Evolutionary conservation across 2,113 vertebrate species (phyloP).

Genomic region (Nibea albiflora): DNA sequence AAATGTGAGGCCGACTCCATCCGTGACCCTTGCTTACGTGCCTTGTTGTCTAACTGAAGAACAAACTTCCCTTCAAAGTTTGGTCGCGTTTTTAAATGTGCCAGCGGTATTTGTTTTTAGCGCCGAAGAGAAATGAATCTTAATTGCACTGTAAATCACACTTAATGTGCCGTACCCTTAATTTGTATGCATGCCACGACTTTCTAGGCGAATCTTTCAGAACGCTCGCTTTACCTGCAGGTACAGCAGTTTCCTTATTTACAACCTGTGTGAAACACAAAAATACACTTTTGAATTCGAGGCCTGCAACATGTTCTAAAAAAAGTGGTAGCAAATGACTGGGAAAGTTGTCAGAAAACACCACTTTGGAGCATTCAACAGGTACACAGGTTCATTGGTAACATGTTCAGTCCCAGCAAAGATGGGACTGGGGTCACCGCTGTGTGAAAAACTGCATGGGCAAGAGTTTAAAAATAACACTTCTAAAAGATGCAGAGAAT

Average conservation of each 20-base stretch:
- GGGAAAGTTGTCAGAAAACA: too few relatives aligned
- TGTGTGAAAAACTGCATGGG: too few relatives aligned
- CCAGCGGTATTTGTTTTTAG: neutral
- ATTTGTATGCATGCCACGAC: neutral
- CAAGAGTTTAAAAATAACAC: too few relatives aligned
- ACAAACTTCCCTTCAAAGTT: neutral
- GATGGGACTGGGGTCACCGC: too few relatives aligned
- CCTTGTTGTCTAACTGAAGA: neutral
- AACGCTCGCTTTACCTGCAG: neutral
- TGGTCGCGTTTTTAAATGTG: neutral
- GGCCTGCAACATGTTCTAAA: too few relatives aligned
- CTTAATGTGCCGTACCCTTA: neutral
- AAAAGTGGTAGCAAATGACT: too few relatives aligned
- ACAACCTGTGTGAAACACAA: too few relatives aligned
- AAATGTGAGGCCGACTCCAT: constrained; percentile 27
- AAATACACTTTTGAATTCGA: too few relatives aligned
- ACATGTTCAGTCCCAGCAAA: too few relatives aligned
- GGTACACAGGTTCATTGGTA: too few relatives aligned
- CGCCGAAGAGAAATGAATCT: neutral
- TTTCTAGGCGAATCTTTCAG: neutral
- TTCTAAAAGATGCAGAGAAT: too few relatives aligned
- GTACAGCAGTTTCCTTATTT: neutral
- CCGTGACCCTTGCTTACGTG: neutral
- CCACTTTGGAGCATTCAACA: too few relatives aligned
- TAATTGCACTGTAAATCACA: neutral